Evolutionary conservation across 2,797 vertebrate genomes (phyloP).

Genomic region (Babyrousa celebensis): DNA sequence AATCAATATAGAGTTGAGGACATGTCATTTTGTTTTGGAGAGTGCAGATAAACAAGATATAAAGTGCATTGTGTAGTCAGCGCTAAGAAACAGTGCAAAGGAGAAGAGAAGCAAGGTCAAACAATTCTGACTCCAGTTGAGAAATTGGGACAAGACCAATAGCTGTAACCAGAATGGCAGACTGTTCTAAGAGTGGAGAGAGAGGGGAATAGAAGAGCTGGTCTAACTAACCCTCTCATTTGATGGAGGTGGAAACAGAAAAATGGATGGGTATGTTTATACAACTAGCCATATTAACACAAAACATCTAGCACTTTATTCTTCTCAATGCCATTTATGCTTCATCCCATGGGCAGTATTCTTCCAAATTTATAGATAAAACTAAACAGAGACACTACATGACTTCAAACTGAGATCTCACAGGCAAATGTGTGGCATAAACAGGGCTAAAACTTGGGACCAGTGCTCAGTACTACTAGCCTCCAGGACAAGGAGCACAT

Average conservation of each 20-base stretch:
- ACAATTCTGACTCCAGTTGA: not conserved
- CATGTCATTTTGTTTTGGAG: slow-evolving; percentile 6
- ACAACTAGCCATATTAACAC: not conserved
- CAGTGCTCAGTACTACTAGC: not conserved
- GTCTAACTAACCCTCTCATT: not conserved
- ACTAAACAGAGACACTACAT: not conserved
- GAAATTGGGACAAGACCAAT: not conserved
- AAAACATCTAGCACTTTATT: not conserved
- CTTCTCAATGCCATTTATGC: not conserved
- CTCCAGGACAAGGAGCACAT: not conserved
- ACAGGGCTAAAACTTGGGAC: not conserved
- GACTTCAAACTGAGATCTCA: not conserved
- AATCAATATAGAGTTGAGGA: not conserved
- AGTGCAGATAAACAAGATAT: not conserved
- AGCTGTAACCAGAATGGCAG: not conserved
- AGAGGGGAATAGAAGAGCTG: not conserved
- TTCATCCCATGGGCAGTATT: not conserved
- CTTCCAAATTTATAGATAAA: not conserved
- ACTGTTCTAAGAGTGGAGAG: not conserved
- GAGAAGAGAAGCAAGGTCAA: not conserved
- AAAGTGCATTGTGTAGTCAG: not conserved
- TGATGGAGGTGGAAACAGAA: not conserved
- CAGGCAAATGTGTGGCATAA: not conserved
- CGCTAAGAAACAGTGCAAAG: not conserved
- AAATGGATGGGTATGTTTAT: not conserved